Conservation (phyloP, 2,888 invertebrate species). For the Leucophenga maculata region DNA sequence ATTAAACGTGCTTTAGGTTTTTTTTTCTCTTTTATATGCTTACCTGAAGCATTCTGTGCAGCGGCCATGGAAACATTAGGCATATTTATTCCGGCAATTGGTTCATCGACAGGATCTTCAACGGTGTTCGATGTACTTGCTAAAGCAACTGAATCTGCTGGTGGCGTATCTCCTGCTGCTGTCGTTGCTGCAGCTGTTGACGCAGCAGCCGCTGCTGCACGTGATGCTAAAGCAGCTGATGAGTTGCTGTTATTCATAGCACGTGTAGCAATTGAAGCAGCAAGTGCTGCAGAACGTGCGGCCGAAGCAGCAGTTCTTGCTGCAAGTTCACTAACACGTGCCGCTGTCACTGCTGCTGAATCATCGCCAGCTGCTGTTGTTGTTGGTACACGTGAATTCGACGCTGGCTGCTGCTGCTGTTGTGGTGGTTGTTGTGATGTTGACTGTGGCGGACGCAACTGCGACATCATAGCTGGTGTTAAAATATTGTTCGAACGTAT, state of each 20-base stretch:
- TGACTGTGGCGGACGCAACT: conserved; percentile 40
- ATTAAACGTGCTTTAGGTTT: neutral
- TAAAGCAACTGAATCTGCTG: conserved; percentile 24
- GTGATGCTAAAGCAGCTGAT: conserved; percentile 18
- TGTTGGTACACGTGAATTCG: conserved; percentile 36
- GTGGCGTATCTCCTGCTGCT: conserved; percentile 10
- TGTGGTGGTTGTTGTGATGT: conserved; percentile 34
- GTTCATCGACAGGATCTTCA: conserved; percentile 66
- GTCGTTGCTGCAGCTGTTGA: conserved; percentile 11
- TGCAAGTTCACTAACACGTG: conserved; percentile 40
- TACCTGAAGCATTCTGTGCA: conserved; percentile 34
- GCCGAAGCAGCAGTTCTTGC: conserved; percentile 22
- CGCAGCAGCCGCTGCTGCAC: conserved; percentile 21
- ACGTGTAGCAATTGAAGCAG: conserved; percentile 15
- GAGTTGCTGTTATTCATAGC: neutral
- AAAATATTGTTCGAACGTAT: conserved; percentile 70
- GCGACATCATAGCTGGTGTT: conserved; percentile 49
- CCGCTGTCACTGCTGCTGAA: conserved; percentile 38
- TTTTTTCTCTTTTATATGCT: conserved; percentile 22
- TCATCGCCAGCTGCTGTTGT: neutral
- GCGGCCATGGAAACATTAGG: neutral
- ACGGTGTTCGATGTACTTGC: conserved; percentile 47
- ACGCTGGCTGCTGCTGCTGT: conserved; percentile 39
- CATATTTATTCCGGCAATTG: conserved; percentile 45
- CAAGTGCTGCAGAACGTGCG: conserved; percentile 1